These are phyloP conservation scores for Equus quagga DNA, from an alignment of 2,113 vertebrate genomes.

Conservation along the genomic window DNA sequence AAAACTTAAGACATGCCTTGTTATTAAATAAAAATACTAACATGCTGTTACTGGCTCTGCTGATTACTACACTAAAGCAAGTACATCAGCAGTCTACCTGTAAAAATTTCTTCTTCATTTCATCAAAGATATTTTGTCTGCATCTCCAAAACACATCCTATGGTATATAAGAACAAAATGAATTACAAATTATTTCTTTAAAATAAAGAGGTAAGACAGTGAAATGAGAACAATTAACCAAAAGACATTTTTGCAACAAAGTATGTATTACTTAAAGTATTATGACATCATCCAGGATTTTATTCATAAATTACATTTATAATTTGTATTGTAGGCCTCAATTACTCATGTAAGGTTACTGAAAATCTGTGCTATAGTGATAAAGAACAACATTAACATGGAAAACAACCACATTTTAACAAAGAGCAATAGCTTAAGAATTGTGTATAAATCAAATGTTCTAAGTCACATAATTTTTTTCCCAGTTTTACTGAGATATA, in stretches of 20 bases:
- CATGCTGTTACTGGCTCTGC: slow-evolving; percentile 84
- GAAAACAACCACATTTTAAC: slow-evolving; percentile 40
- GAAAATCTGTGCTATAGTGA: not conserved
- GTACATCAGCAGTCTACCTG: slow-evolving; percentile 92
- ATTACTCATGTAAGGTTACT: not conserved
- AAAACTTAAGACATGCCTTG: slow-evolving; percentile 81
- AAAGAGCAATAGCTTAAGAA: not conserved
- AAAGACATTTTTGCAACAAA: slow-evolving; percentile 55
- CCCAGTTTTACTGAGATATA: not conserved
- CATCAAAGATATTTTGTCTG: slow-evolving; percentile 99
- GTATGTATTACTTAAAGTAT: slow-evolving; percentile 5
- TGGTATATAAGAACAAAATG: slow-evolving; percentile 86
- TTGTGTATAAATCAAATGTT: slow-evolving; percentile 22
- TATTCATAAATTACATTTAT: slow-evolving; percentile 11
- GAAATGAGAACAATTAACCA: slow-evolving; percentile 62
- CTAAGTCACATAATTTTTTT: slow-evolving; percentile 17
- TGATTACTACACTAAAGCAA: slow-evolving; percentile 76
- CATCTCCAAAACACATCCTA: slow-evolving; percentile 98
- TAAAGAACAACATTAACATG: slow-evolving; percentile 19
- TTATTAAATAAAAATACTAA: slow-evolving; percentile 81
- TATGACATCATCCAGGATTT: not conserved
- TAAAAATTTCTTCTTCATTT: slow-evolving; percentile 97
- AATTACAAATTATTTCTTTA: slow-evolving; percentile 76
- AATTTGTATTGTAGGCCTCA: slow-evolving; percentile 35
- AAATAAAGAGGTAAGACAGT: slow-evolving; percentile 58